Conservation (phyloP, 2,888 invertebrate genomes). For the Agelastica alni region DNA sequence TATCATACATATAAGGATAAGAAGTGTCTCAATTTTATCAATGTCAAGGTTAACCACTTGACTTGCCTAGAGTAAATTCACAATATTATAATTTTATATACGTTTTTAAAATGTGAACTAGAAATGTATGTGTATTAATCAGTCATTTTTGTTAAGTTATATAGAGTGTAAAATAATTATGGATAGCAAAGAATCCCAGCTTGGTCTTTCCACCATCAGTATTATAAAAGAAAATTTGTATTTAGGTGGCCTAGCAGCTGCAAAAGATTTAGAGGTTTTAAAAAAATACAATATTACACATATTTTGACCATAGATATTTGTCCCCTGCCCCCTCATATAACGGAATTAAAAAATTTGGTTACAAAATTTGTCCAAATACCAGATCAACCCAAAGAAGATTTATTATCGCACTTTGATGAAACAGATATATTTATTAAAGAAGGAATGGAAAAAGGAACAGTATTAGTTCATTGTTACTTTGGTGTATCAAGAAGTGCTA, state of each 20-base stretch:
- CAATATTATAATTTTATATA: too few relatives aligned
- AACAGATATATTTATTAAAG: slow-evolving; percentile 77
- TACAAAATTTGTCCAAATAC: slow-evolving; percentile 78
- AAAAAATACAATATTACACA: slow-evolving; percentile 71
- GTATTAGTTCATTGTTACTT: slow-evolving; percentile 92
- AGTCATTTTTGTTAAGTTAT: too few relatives aligned
- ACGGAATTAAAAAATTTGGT: slow-evolving; percentile 68
- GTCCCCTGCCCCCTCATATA: slow-evolving; percentile 78
- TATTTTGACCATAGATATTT: slow-evolving; percentile 82
- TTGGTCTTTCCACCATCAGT: slow-evolving; percentile 60
- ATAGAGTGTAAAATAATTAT: not conserved
- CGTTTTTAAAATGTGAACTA: too few relatives aligned
- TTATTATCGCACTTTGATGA: slow-evolving; percentile 73
- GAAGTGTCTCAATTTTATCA: too few relatives aligned
- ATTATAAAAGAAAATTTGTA: slow-evolving; percentile 62
- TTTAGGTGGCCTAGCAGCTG: slow-evolving; percentile 79
- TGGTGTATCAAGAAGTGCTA: slow-evolving; percentile 88
- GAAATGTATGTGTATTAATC: too few relatives aligned
- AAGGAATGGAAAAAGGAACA: slow-evolving; percentile 63
- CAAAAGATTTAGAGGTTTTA: slow-evolving; percentile 71
- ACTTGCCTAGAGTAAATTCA: too few relatives aligned
- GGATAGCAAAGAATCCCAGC: slow-evolving; percentile 29
- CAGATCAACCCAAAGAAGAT: slow-evolving; percentile 85
- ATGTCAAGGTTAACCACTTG: too few relatives aligned
- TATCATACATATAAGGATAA: too few relatives aligned